Evolutionary conservation across 2,888 invertebrate species (phyloP).

Genomic region (Octonoba sinensis): DNA sequence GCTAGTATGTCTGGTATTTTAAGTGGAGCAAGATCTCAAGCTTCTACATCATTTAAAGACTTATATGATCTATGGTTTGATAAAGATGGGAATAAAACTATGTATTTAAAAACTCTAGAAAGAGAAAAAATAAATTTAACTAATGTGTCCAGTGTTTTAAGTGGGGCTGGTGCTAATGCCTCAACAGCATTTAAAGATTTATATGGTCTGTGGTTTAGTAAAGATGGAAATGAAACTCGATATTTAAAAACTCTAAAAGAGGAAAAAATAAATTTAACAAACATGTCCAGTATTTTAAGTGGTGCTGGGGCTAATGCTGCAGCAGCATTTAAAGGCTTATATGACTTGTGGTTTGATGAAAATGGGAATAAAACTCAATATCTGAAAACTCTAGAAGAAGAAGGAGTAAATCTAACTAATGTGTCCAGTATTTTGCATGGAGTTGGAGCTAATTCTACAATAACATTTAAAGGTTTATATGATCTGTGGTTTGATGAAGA

Average conservation of each 20-base stretch:
- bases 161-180: slow-evolving; percentile 5
- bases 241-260: slow-evolving; percentile 15
- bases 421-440: slow-evolving; percentile 11
- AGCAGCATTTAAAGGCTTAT: slow-evolving; percentile 36
- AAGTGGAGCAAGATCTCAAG: neutral
- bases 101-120: too few relatives aligned
- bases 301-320: slow-evolving; percentile 35
- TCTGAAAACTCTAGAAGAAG: too few relatives aligned
- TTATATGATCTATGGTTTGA: neutral
- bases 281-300: slow-evolving; percentile 48
- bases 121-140: too few relatives aligned
- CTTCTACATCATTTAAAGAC: neutral
- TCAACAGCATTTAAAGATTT: slow-evolving; percentile 9
- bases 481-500: slow-evolving; percentile 19
- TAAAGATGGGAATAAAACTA: neutral
- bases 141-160: too few relatives aligned
- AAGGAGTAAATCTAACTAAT: too few relatives aligned
- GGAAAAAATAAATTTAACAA: neutral
- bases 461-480: slow-evolving; percentile 11
- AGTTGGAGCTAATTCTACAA: slow-evolving; percentile 5
- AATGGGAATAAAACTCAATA: neutral
- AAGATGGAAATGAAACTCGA: slow-evolving; percentile 16
- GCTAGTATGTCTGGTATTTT: slow-evolving; percentile 1
- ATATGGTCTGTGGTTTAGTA: slow-evolving; percentile 13
- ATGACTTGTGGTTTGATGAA: slow-evolving; percentile 1